Percentiles rank a stretch among this genome's conserved stretches.
phyloP scores from a whole-genome alignment of 2,797 vertebrate species.

The Microctenopoma lineatum region DNA sequence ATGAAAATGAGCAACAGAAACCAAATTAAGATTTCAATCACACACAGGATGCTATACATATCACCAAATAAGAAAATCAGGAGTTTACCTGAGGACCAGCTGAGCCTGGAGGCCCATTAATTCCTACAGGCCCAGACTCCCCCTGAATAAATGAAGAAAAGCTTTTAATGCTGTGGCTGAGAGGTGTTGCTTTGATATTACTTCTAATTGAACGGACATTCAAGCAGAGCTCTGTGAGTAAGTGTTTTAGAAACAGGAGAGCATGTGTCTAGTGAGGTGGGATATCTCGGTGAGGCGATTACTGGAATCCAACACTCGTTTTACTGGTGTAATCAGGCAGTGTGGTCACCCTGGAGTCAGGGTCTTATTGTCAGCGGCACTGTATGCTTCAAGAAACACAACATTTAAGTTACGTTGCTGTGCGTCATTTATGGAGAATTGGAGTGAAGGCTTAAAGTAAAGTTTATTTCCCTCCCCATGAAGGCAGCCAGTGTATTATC shows the following conservation, averaged over 20 bases:
- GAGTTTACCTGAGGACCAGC: slow-evolving; percentile 71
- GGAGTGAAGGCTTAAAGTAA: too few species aligned
- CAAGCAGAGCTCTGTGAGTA: background rate
- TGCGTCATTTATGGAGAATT: too few species aligned
- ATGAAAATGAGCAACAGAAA: slow-evolving; percentile 15
- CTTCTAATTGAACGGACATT: slow-evolving; percentile 1
- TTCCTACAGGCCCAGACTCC: slow-evolving; percentile 59
- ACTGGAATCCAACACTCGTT: background rate
- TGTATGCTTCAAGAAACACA: too few species aligned
- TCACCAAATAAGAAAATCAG: background rate
- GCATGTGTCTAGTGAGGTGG: background rate
- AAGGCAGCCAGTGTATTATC: too few species aligned
- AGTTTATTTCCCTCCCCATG: too few species aligned
- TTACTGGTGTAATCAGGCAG: too few species aligned
- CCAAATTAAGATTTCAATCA: background rate
- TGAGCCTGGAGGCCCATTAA: slow-evolving; percentile 64
- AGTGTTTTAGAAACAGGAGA: background rate
- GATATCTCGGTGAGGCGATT: slow-evolving; percentile 13
- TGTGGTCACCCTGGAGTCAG: too few species aligned
- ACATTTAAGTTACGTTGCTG: too few species aligned
- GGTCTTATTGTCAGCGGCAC: too few species aligned
- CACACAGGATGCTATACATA: background rate
- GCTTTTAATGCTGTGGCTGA: too few species aligned
- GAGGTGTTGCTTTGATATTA: background rate
- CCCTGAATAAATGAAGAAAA: slow-evolving; percentile 65